Percentiles rank a stretch among this genome's conserved stretches.
These are phyloP conservation scores for Momotus momota DNA, from an alignment of 2,797 vertebrate genomes.

Conservation along the genomic window DNA sequence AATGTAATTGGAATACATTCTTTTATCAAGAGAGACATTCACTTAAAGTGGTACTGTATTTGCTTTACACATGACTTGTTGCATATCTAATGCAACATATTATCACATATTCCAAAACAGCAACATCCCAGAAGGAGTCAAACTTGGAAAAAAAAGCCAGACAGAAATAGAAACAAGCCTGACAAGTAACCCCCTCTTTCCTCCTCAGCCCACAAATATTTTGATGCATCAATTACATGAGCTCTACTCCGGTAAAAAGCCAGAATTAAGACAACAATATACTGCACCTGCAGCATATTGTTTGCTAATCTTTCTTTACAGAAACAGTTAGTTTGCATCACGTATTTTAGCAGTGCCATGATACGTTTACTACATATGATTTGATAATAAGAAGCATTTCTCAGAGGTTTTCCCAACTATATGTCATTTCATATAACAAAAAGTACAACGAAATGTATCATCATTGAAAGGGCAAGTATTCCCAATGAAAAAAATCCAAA, in stretches of 20 bases:
- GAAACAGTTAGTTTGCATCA: not conserved
- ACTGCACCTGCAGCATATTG: not conserved
- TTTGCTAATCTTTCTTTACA: constrained; percentile 11
- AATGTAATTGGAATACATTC: constrained; percentile 65
- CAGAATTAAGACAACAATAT: not conserved
- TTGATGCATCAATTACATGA: not conserved
- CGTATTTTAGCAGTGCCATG: not conserved
- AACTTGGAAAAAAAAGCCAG: not conserved
- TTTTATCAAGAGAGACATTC: constrained; percentile 68
- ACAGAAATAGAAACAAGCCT: not conserved
- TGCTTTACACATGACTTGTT: constrained; percentile 68
- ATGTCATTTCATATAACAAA: constrained; percentile 52
- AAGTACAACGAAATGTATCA: constrained; percentile 45
- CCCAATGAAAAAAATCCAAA: constrained; percentile 40
- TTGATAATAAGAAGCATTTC: constrained; percentile 53
- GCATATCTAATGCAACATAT: constrained; percentile 38
- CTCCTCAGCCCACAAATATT: not conserved
- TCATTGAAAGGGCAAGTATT: constrained; percentile 53
- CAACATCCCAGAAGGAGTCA: not conserved
- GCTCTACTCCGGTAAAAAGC: not conserved
- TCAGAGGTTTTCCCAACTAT: constrained; percentile 41
- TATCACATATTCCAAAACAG: constrained; percentile 22
- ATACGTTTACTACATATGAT: constrained; percentile 23
- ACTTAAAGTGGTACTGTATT: constrained; percentile 51
- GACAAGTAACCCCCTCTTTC: not conserved